Percentiles rank a stretch among this genome's conserved stretches.
phyloP scores from a whole-genome alignment of 2,113 vertebrate genomes.

The Scopus umbretta region DNA sequence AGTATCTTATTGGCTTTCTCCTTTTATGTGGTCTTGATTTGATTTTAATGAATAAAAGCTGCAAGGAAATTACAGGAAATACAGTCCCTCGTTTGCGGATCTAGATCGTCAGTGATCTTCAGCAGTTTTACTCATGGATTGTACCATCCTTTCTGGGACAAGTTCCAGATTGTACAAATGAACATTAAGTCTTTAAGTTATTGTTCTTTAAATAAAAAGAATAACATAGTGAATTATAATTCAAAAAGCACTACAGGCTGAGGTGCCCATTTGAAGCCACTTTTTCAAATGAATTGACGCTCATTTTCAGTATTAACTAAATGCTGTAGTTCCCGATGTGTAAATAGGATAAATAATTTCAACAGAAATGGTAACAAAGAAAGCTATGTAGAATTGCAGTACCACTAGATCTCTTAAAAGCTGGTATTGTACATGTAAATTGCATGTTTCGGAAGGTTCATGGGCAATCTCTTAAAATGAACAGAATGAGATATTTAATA shows the following conservation, averaged over 20 bases:
- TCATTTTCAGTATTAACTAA: conserved; percentile 29
- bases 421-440: conserved; percentile 28
- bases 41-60: not conserved
- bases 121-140: not conserved
- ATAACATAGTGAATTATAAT: not conserved
- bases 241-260: not conserved
- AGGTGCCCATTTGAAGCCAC: conserved; percentile 6
- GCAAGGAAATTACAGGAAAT: not conserved
- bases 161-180: conserved; percentile 6
- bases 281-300: not conserved
- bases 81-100: not conserved
- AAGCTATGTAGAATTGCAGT: not conserved
- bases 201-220: not conserved
- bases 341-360: conserved; percentile 18
- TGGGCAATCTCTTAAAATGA: conserved; percentile 8
- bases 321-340: not conserved
- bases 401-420: not conserved
- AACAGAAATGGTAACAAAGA: conserved; percentile 4
- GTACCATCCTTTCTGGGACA: not conserved
- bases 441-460: not conserved
- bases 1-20: not conserved
- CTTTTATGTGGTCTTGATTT: not conserved
- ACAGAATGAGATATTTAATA: conserved; percentile 22
- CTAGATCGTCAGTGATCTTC: not conserved
- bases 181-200: not conserved